A percentile compares a stretch with the other conserved stretches of the same genome.
phyloP scores from a whole-genome alignment of 2,797 vertebrate species.

The Macrochelys suwanniensis region DNA sequence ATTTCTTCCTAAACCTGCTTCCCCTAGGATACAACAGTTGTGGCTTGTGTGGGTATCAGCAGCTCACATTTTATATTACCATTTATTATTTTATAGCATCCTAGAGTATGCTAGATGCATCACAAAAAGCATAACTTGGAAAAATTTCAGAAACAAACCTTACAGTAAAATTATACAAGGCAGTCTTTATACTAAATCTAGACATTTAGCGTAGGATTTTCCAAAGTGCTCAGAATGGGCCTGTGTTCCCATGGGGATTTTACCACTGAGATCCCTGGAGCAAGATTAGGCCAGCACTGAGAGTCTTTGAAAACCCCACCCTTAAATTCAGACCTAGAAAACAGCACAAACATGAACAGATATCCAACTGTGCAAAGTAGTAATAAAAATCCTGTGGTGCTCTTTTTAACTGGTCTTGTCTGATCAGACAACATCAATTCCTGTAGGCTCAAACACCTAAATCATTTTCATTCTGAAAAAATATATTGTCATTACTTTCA shows the following conservation, averaged over 20 bases:
- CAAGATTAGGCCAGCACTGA: neutral
- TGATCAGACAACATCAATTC: neutral
- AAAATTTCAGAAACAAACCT: neutral
- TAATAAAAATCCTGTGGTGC: neutral
- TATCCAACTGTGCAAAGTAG: neutral
- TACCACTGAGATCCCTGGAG: too few species aligned
- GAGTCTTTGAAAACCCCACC: neutral
- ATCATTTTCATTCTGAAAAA: neutral
- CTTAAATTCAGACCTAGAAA: constrained; percentile 10
- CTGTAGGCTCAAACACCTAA: neutral
- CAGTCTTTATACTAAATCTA: neutral
- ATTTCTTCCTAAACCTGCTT: too few species aligned
- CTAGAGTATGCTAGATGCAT: neutral
- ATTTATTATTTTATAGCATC: neutral
- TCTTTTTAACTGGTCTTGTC: neutral
- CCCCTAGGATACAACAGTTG: too few species aligned
- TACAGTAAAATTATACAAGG: neutral
- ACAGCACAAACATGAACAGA: neutral
- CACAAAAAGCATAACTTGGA: neutral
- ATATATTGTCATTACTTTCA: neutral
- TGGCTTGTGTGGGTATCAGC: neutral
- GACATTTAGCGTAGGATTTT: neutral
- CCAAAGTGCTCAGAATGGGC: neutral
- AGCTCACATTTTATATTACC: neutral
- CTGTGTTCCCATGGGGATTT: neutral